These are phyloP conservation scores for Metaphire vulgaris DNA, from an alignment of 1,140 invertebrate genomes.

Conservation along the genomic window DNA sequence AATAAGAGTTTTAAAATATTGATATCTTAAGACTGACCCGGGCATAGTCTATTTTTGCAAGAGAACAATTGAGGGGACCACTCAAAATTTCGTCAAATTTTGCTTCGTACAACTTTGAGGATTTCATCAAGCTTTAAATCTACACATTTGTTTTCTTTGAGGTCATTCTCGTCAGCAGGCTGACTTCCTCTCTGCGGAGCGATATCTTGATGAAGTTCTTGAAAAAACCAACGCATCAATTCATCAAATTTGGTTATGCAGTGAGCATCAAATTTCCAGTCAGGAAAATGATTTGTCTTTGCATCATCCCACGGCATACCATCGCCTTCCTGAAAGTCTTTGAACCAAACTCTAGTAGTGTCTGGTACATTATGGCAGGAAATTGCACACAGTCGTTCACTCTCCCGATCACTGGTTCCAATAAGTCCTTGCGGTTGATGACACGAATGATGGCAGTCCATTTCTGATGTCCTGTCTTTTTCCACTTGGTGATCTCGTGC, in stretches of 20 bases:
- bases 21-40: not conserved
- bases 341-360: not conserved
- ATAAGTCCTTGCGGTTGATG: not conserved
- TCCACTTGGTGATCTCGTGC: not conserved
- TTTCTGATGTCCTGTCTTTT: not conserved
- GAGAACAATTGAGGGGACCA: not conserved
- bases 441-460: not conserved
- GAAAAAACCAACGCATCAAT: constrained; percentile 1
- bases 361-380: not conserved
- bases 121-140: not conserved
- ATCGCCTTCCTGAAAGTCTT: not conserved
- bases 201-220: not conserved
- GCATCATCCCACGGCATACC: not conserved
- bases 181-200: not conserved
- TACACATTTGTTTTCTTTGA: not conserved
- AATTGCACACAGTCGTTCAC: not conserved
- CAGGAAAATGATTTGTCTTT: not conserved
- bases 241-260: not conserved
- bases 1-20: not conserved
- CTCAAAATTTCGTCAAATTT: not conserved
- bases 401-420: not conserved
- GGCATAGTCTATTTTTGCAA: not conserved
- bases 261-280: not conserved
- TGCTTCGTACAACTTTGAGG: not conserved
- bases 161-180: not conserved